Base-by-base conservation (phyloP, 2,888 invertebrate species). In the Camponotus fellah region DNA sequence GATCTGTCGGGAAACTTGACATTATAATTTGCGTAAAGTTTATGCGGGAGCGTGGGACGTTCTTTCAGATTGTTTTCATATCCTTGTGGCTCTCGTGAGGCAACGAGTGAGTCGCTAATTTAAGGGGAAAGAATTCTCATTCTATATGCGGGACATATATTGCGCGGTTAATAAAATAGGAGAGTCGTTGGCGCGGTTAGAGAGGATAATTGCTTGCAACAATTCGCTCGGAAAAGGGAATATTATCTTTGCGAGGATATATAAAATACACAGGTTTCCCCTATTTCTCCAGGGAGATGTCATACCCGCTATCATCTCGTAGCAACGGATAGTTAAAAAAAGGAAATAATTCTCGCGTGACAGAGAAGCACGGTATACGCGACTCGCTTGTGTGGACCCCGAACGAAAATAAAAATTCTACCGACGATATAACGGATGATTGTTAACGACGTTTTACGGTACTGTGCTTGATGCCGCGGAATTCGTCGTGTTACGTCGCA, bases 321-420 rank as follows among this genome's bases (percentile, higher is more conserved):
- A n/a, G 53, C 26, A n/a, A 21, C 49, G 32, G n/a, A 26, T 40
- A n/a, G 26, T 43, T 46, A 37, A 64, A 49, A 37, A 58, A 21
- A 37, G 58, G 58, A 40, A 53, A 17, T 21, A 26, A 32, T 34
- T 43, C 34, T 40, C 58, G 58, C 12, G 4, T 5, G 14, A 3
- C 0, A 17, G 49, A 49, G 21, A 69, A 58, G 58, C 34, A 26
- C 2, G 14, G 21, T 32, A 37, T 79, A 34, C 9, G 66, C 65
- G 40, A 43, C 37, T 76, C 76, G 65, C 49, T 34, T 6, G 46
- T 10, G 21, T 34, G 21, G 32, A 17, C 21, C 4, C 26, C 10
- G 34, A 21, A 12, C 17, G 58, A 34, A 17, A 79, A 79, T 58
- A 79, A 79, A 79, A 79, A 79, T 79, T 79, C 77, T 14, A 21